These are phyloP conservation scores for Halictus ligatus DNA, from an alignment of 2,888 invertebrate genomes.

Conservation along the genomic window DNA sequence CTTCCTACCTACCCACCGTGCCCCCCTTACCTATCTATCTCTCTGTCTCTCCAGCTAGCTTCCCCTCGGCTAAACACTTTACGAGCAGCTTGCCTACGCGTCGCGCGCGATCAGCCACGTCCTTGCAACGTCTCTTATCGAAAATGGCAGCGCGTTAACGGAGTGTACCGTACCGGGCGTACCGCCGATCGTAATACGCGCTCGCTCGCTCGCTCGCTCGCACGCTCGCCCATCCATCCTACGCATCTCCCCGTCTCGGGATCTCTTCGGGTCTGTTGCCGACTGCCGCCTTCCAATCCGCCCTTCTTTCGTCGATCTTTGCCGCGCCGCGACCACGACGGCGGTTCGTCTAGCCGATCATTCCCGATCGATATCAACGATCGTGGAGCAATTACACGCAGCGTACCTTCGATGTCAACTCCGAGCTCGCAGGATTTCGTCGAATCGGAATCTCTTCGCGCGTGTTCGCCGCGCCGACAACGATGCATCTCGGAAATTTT, in stretches of 20 bases:
- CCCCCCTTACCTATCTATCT: slow-evolving; percentile 18
- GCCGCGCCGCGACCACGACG: not conserved
- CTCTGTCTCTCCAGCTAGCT: slow-evolving; percentile 76
- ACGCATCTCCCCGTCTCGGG: slow-evolving; percentile 1
- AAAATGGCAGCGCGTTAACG: slow-evolving; percentile 83
- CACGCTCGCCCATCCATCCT: slow-evolving; percentile 9
- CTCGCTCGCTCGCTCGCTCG: slow-evolving; percentile 27
- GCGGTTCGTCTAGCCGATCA: no score
- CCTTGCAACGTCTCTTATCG: slow-evolving; percentile 81
- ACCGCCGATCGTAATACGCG: slow-evolving; percentile 37
- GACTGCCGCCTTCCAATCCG: not conserved
- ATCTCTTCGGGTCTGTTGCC: slow-evolving; percentile 25
- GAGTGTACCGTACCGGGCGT: slow-evolving; percentile 50
- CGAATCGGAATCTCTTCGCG: not conserved
- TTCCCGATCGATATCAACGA: not conserved
- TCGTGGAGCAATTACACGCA: slow-evolving; percentile 15
- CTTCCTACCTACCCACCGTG: slow-evolving; percentile 60
- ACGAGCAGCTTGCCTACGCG: slow-evolving; percentile 83
- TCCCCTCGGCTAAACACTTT: slow-evolving; percentile 84
- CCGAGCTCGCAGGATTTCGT: not conserved
- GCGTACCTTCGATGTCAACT: not conserved
- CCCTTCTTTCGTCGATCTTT: not conserved
- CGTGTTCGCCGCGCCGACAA: slow-evolving; percentile 45
- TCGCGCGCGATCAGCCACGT: slow-evolving; percentile 83
- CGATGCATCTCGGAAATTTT: slow-evolving; percentile 74